Conservation (phyloP, 2,888 invertebrate species). For the Lithosia quadra region DNA sequence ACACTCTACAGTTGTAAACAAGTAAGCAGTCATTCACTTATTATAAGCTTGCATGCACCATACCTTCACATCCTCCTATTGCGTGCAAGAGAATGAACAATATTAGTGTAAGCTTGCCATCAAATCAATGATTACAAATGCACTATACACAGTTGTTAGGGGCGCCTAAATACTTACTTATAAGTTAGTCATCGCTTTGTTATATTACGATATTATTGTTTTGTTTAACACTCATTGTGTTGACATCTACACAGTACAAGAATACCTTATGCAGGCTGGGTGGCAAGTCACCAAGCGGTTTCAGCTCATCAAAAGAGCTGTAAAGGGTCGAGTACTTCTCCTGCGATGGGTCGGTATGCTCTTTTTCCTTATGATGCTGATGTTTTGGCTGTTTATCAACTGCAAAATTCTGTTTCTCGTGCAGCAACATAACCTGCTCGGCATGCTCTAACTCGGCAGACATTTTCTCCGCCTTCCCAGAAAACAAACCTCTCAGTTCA, state of each 20-base stretch:
- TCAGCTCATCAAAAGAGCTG: conserved; percentile 80
- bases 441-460: conserved; percentile 84
- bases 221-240: conserved; percentile 50
- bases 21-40: conserved; percentile 26
- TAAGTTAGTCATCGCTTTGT: conserved; percentile 53
- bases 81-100: conserved; percentile 45
- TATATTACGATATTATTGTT: conserved; percentile 37
- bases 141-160: conserved; percentile 42
- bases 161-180: conserved; percentile 40
- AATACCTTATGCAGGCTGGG: conserved; percentile 80
- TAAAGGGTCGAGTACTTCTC: conserved; percentile 82
- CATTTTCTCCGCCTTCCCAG: conserved; percentile 85
- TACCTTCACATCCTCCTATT: conserved; percentile 49
- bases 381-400: conserved; percentile 68
- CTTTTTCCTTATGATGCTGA: conserved; percentile 67
- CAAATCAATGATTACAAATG: conserved; percentile 36
- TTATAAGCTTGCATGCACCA: conserved; percentile 33
- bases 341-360: conserved; percentile 55
- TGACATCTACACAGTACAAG: conserved; percentile 60
- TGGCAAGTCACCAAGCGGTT: conserved; percentile 75
- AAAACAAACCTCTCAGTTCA: conserved; percentile 83
- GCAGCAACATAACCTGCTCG: conserved; percentile 85
- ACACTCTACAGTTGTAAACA: conserved; percentile 14
- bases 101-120: conserved; percentile 59
- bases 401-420: conserved; percentile 80